Conservation (phyloP, 2,797 vertebrate genomes). For the Xiphophorus birchmanni region DNA sequence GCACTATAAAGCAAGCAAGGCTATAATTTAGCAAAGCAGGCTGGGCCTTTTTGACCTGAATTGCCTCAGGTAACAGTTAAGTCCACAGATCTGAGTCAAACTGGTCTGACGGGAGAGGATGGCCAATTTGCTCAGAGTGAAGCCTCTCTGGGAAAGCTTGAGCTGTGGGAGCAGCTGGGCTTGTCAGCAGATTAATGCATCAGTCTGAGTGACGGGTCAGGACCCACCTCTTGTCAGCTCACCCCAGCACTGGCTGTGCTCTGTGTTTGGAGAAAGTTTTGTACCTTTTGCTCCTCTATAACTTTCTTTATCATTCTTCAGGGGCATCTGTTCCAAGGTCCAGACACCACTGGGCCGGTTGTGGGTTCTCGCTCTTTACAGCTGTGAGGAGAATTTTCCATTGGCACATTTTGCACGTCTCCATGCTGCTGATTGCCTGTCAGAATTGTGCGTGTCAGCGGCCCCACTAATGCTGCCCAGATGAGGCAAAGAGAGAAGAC, state of each 20-base stretch:
- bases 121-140: conserved; percentile 72
- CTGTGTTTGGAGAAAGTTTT: conserved; percentile 31
- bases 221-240: conserved; percentile 60
- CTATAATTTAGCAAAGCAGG: conserved; percentile 70
- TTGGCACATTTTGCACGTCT: conserved; percentile 68
- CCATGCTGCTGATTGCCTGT: conserved; percentile 61
- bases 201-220: conserved; percentile 73
- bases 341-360: conserved; percentile 49
- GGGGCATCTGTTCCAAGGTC: conserved; percentile 26
- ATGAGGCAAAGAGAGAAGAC: conserved; percentile 68
- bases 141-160: conserved; percentile 55
- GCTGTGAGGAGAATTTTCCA: conserved; percentile 68
- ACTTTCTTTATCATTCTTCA: conserved; percentile 38
- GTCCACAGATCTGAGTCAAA: conserved; percentile 67
- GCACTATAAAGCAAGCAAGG: conserved; percentile 54
- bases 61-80: conserved; percentile 78
- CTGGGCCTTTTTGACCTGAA: conserved; percentile 56
- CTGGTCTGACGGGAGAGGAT: conserved; percentile 63
- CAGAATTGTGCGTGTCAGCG: conserved; percentile 68
- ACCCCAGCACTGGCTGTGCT: conserved; percentile 33
- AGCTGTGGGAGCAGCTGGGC: conserved; percentile 75
- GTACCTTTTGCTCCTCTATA: conserved; percentile 32
- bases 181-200: conserved; percentile 81
- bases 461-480: conserved; percentile 77
- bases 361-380: conserved; percentile 38